Percentiles rank a stretch among this genome's conserved stretches.
These are phyloP conservation scores for Pterois miles DNA, from an alignment of 2,797 vertebrate genomes.

Conservation along the genomic window DNA sequence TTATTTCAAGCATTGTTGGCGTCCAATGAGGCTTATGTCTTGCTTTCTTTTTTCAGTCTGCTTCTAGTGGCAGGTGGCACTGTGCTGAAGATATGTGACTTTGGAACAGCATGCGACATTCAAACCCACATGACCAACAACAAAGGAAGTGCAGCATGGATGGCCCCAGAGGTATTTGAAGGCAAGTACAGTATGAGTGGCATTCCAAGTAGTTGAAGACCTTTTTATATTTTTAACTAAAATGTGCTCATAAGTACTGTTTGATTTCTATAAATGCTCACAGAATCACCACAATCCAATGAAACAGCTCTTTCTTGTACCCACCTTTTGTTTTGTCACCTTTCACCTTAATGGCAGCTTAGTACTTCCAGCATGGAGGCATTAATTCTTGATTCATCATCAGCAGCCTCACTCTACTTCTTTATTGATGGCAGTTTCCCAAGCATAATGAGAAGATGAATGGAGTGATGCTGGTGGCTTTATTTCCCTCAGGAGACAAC, in stretches of 20 bases:
- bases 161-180: slow-evolving; percentile 99
- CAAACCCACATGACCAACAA: slow-evolving; percentile 99
- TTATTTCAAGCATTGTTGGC: neutral
- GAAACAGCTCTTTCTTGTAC: neutral
- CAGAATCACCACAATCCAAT: neutral
- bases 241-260: neutral
- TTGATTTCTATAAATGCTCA: neutral
- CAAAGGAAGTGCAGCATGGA: slow-evolving; percentile 99
- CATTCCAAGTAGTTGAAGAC: slow-evolving; percentile 13
- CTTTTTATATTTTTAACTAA: slow-evolving; percentile 13
- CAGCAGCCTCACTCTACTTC: slow-evolving; percentile 6
- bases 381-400: slow-evolving; percentile 45
- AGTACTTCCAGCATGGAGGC: slow-evolving; percentile 16
- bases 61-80: slow-evolving; percentile 96
- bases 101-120: slow-evolving; percentile 99
- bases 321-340: slow-evolving; percentile 29
- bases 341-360: slow-evolving; percentile 36
- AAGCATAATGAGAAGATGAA: slow-evolving; percentile 54
- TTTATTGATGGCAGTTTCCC: slow-evolving; percentile 51
- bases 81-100: slow-evolving; percentile 99
- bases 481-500: slow-evolving; percentile 57
- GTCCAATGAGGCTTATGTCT: neutral
- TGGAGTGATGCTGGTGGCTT: slow-evolving; percentile 86
- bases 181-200: slow-evolving; percentile 73
- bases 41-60: slow-evolving; percentile 80